Conservation (phyloP, 2,113 vertebrate genomes). For the Neotragus pygmaeus region DNA sequence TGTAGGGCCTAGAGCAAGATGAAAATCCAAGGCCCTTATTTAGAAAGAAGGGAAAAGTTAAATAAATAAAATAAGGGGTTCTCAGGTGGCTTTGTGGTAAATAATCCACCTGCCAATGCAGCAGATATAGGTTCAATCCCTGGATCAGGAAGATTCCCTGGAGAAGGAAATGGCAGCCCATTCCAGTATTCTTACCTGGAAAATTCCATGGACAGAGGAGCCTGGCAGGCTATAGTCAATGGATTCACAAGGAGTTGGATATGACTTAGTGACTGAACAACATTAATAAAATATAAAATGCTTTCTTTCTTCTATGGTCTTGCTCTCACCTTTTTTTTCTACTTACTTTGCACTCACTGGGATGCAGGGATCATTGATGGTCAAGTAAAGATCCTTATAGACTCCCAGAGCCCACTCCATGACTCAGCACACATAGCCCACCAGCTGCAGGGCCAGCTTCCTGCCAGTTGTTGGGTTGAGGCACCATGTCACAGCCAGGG, state of each 20-base stretch:
- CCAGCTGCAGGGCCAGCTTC: not conserved
- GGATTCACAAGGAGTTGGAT: not conserved
- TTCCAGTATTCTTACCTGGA: not conserved
- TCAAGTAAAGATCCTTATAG: not conserved
- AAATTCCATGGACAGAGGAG: not conserved
- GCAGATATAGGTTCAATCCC: not conserved
- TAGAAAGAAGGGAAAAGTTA: not conserved
- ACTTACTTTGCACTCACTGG: not conserved
- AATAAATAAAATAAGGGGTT: not conserved
- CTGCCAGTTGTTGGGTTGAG: not conserved
- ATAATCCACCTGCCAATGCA: not conserved
- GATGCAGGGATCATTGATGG: not conserved
- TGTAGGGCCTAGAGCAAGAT: not conserved
- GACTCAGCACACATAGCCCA: not conserved
- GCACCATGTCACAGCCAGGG: not conserved
- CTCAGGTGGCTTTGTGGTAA: not conserved
- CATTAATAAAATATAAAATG: not conserved
- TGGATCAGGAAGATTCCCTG: not conserved
- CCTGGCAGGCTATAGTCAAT: not conserved
- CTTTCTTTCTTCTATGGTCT: not conserved
- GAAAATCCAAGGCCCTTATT: not conserved
- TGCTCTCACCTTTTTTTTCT: not conserved
- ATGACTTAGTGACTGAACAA: not conserved
- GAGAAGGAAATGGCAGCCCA: not conserved
- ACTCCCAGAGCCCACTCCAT: not conserved